phyloP scores from a whole-genome alignment of 2,888 invertebrate species.

The Drosophila phalerata region DNA sequence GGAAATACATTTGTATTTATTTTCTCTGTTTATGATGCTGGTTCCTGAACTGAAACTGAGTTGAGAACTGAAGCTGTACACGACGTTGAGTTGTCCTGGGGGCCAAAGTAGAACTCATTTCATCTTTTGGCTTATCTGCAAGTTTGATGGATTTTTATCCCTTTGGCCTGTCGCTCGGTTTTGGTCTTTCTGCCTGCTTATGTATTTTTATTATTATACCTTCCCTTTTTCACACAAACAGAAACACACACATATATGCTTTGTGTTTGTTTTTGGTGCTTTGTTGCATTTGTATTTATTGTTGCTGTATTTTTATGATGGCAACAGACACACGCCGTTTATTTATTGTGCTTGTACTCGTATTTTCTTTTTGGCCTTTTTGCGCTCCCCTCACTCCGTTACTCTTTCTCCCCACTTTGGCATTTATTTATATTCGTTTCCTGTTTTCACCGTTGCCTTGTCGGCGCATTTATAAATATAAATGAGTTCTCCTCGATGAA shows the following conservation, averaged over 20 bases:
- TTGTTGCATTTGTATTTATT: slow-evolving; percentile 49
- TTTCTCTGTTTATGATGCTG: slow-evolving; percentile 61
- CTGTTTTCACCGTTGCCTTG: slow-evolving; percentile 54
- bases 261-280: slow-evolving; percentile 38
- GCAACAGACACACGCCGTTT: slow-evolving; percentile 71
- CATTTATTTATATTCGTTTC: slow-evolving; percentile 74
- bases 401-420: slow-evolving; percentile 33
- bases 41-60: slow-evolving; percentile 1
- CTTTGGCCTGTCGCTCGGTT: slow-evolving; percentile 48
- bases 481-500: slow-evolving; percentile 84
- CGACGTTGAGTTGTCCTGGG: slow-evolving; percentile 7
- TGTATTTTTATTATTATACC: slow-evolving; percentile 57
- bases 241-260: neutral
- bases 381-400: neutral
- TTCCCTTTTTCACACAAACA: neutral
- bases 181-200: slow-evolving; percentile 34
- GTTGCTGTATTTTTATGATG: slow-evolving; percentile 63
- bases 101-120: slow-evolving; percentile 53
- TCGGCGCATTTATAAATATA: slow-evolving; percentile 85
- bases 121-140: slow-evolving; percentile 75
- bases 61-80: slow-evolving; percentile 3
- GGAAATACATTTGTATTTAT: slow-evolving; percentile 33
- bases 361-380: slow-evolving; percentile 34
- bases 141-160: slow-evolving; percentile 81
- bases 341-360: slow-evolving; percentile 64